phyloP scores from a whole-genome alignment of 2,113 vertebrate species.

The Bothrops jararaca region DNA sequence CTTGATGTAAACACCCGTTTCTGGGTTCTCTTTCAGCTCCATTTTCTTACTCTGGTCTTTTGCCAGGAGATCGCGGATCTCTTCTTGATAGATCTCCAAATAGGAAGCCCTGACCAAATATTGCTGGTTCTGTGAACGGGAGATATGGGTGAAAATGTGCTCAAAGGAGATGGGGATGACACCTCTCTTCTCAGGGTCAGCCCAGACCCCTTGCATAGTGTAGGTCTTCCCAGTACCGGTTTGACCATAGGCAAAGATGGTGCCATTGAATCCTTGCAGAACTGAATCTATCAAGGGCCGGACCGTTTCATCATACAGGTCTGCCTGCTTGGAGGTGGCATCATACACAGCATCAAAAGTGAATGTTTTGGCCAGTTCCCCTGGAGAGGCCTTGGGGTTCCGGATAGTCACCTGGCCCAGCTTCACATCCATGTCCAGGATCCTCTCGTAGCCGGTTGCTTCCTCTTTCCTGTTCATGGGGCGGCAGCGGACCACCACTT shows the following conservation, averaged over 20 bases:
- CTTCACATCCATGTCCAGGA: constrained; percentile 84
- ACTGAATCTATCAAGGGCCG: constrained; percentile 90
- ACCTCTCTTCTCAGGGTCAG: constrained; percentile 82
- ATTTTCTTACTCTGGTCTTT: constrained; percentile 89
- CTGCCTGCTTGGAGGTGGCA: constrained; percentile 81
- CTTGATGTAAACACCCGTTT: constrained; percentile 89
- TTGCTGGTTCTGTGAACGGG: constrained; percentile 92
- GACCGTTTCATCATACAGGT: constrained; percentile 89
- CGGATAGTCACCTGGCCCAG: constrained; percentile 89
- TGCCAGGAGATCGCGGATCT: constrained; percentile 89
- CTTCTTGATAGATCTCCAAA: constrained; percentile 97
- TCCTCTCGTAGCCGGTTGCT: constrained; percentile 72
- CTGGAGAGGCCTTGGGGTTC: constrained; percentile 80
- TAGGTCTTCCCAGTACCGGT: constrained; percentile 95
- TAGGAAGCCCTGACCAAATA: constrained; percentile 97
- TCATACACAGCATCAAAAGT: constrained; percentile 94
- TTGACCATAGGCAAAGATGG: constrained; percentile 91
- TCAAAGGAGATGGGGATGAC: constrained; percentile 90
- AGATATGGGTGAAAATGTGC: constrained; percentile 95
- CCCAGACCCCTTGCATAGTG: constrained; percentile 89
- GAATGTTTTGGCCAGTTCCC: constrained; percentile 88
- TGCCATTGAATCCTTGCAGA: constrained; percentile 91
- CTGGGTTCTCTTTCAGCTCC: constrained; percentile 90
- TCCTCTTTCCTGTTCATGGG: constrained; percentile 84
- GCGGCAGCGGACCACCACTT: constrained; percentile 93